Evolutionary conservation across 2,797 vertebrate species (phyloP).

Genomic region (Pseudomugil gertrudae): DNA sequence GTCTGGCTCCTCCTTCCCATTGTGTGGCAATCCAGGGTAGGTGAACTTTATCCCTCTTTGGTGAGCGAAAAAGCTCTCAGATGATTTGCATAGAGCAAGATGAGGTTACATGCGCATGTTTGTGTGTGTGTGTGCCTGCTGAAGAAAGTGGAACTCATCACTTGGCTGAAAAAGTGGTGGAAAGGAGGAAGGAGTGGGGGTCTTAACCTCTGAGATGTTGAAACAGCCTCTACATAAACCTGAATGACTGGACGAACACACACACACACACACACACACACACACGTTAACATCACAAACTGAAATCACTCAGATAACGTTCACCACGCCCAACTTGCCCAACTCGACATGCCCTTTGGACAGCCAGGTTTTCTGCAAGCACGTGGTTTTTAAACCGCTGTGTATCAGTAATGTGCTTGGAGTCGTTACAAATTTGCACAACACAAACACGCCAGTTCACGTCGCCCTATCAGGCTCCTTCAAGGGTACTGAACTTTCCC

Average conservation of each 20-base stretch:
- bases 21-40: constrained; percentile 65
- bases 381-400: constrained; percentile 47
- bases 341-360: constrained; percentile 60
- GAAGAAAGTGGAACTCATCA: constrained; percentile 59
- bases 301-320: constrained; percentile 46
- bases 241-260: constrained; percentile 38
- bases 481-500: constrained; percentile 78
- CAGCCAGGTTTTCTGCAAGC: constrained; percentile 53
- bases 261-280: constrained; percentile 12
- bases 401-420: constrained; percentile 48
- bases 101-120: constrained; percentile 64
- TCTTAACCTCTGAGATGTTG: constrained; percentile 48
- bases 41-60: constrained; percentile 76
- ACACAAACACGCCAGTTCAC: constrained; percentile 61
- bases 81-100: constrained; percentile 71
- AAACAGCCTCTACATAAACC: constrained; percentile 51
- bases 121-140: constrained; percentile 9
- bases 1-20: constrained; percentile 74
- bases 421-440: constrained; percentile 72
- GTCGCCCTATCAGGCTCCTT: constrained; percentile 74
- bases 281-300: constrained; percentile 43
- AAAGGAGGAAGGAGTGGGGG: neutral
- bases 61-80: constrained; percentile 52
- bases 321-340: constrained; percentile 63
- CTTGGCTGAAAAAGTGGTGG: constrained; percentile 13